Evolutionary conservation across 2,888 invertebrate species (phyloP).

Genomic region (Pogonocherus hispidulus): DNA sequence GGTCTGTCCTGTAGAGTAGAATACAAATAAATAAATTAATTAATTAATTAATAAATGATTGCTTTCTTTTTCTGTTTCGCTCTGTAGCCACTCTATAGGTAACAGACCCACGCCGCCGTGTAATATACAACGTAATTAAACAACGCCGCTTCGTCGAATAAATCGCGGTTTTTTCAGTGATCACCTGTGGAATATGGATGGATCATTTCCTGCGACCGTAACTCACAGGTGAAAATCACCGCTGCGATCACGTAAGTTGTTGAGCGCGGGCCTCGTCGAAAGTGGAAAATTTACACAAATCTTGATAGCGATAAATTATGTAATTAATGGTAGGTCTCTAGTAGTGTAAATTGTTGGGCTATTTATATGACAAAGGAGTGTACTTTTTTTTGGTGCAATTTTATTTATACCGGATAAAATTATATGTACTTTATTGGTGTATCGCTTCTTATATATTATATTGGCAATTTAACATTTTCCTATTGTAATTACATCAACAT

Average conservation of each 20-base stretch:
- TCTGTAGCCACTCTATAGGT: slow-evolving; percentile 9
- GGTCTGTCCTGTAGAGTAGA: no score
- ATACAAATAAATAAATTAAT: no score
- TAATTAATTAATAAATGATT: no score
- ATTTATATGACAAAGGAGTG: background rate
- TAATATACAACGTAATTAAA: slow-evolving; percentile 54
- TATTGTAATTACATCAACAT: no score
- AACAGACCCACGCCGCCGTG: slow-evolving; percentile 45
- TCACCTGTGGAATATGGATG: slow-evolving; percentile 56
- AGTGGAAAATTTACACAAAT: slow-evolving; percentile 26
- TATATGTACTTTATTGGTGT: no score
- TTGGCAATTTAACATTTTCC: no score
- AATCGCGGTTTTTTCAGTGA: slow-evolving; percentile 50
- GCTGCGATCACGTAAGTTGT: slow-evolving; percentile 43
- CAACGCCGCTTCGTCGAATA: slow-evolving; percentile 46
- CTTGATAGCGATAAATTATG: slow-evolving; percentile 24
- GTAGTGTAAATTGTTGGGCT: background rate
- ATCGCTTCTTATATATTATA: no score
- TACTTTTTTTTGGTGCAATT: no score
- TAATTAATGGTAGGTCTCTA: slow-evolving; percentile 1
- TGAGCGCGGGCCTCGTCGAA: slow-evolving; percentile 27
- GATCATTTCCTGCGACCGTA: slow-evolving; percentile 52
- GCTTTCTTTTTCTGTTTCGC: no score
- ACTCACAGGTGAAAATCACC: slow-evolving; percentile 44
- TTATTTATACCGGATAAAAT: no score